Evolutionary conservation across 2,113 vertebrate genomes (phyloP).

Genomic region (Pteruthius melanotis): DNA sequence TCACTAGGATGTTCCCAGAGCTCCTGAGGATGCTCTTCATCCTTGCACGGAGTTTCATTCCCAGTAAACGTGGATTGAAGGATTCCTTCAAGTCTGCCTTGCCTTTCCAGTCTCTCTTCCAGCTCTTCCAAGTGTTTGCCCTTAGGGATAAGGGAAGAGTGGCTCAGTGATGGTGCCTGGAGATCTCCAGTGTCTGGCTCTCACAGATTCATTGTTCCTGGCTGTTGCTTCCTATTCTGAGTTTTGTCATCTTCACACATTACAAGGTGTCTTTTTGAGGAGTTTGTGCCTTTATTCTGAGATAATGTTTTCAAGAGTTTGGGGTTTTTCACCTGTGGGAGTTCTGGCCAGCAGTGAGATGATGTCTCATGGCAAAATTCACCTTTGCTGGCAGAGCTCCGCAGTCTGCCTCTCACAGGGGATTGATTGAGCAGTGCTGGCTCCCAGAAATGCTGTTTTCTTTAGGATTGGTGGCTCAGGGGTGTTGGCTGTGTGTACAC

Average conservation of each 20-base stretch:
- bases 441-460: neutral
- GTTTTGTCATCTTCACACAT: neutral
- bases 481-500: neutral
- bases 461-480: neutral
- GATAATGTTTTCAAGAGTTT: neutral
- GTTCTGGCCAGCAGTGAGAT: neutral
- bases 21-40: neutral
- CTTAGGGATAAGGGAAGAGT: neutral
- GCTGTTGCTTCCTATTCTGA: neutral
- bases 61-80: neutral
- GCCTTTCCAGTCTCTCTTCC: neutral
- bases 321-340: neutral
- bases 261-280: neutral
- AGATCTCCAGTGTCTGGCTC: neutral
- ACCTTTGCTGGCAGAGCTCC: neutral
- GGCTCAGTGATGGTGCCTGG: neutral
- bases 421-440: neutral
- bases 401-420: neutral
- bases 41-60: neutral
- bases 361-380: neutral
- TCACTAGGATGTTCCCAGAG: neutral
- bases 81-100: neutral
- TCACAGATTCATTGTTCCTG: neutral
- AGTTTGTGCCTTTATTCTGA: neutral
- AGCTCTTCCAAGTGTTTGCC: rapidly evolving